phyloP scores from a whole-genome alignment of 1,140 invertebrate genomes.

The Bombus haemorrhoidalis region DNA sequence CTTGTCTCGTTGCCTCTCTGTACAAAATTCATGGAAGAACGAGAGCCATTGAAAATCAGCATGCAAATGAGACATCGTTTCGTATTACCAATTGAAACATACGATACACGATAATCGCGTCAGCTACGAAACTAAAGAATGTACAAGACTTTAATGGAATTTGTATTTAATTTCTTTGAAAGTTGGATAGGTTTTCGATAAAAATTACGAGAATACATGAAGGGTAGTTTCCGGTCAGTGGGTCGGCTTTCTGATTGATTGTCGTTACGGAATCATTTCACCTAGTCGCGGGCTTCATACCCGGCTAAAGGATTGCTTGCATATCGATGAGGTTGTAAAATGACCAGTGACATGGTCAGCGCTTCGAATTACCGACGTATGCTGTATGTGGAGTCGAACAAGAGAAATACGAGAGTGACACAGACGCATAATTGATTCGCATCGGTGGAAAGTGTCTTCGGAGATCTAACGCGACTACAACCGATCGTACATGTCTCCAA shows the following conservation, averaged over 20 bases:
- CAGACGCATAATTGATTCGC: background rate
- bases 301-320: slow-evolving; percentile 4
- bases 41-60: slow-evolving; percentile 3
- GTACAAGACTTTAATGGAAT: slow-evolving; percentile 3
- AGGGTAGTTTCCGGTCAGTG: background rate
- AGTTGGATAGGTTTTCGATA: background rate
- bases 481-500: slow-evolving; percentile 19
- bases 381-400: too few species aligned
- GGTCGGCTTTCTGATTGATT: background rate
- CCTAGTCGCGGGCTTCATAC: background rate
- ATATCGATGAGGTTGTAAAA: slow-evolving; percentile 25
- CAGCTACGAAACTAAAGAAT: background rate
- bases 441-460: background rate
- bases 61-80: background rate
- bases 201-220: background rate
- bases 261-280: slow-evolving; percentile 5
- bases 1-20: background rate
- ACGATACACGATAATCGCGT: too few species aligned
- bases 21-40: background rate
- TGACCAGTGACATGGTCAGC: background rate
- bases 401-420: background rate
- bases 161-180: slow-evolving; percentile 37
- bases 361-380: slow-evolving; percentile 23
- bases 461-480: slow-evolving; percentile 14
- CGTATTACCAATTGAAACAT: slow-evolving; percentile 5